These are phyloP conservation scores for Chironomus tentans DNA, from an alignment of 2,888 invertebrate species.

Conservation along the genomic window DNA sequence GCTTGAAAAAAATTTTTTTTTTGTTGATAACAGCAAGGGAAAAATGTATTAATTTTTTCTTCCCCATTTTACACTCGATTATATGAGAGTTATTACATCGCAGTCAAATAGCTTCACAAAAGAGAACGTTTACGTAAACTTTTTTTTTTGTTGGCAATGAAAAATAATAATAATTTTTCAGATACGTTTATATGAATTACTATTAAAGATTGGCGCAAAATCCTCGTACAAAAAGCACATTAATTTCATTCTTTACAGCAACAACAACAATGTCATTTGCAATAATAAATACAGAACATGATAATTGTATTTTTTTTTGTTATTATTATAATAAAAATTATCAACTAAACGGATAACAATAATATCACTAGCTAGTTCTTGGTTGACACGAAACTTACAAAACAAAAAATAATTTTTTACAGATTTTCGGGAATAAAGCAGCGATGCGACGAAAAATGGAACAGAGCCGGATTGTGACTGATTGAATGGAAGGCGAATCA, in stretches of 20 bases:
- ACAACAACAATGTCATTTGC: background rate
- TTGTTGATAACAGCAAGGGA: too few species aligned
- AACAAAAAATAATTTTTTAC: background rate
- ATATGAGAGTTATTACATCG: background rate
- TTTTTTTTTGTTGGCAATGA: background rate
- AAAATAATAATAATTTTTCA: too few species aligned
- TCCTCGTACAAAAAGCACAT: too few species aligned
- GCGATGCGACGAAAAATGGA: conserved; percentile 26
- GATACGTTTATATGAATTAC: too few species aligned
- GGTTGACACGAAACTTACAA: background rate
- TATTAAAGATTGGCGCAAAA: background rate
- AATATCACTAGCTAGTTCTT: too few species aligned
- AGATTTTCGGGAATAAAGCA: conserved; percentile 15
- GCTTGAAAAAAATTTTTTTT: too few species aligned
- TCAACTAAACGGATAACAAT: too few species aligned
- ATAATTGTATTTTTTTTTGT: too few species aligned
- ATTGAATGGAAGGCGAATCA: conserved; percentile 4
- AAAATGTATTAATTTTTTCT: background rate
- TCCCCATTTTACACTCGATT: background rate
- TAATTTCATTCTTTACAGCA: background rate
- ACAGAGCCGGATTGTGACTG: conserved; percentile 27
- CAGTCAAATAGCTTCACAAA: background rate
- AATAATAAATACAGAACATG: too few species aligned
- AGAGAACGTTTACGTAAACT: background rate
- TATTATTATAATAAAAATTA: too few species aligned